Evolutionary conservation across 2,888 invertebrate genomes (phyloP), one percentile per base, ranked within the genome.

Genomic region (Leucozona laternaria): DNA sequence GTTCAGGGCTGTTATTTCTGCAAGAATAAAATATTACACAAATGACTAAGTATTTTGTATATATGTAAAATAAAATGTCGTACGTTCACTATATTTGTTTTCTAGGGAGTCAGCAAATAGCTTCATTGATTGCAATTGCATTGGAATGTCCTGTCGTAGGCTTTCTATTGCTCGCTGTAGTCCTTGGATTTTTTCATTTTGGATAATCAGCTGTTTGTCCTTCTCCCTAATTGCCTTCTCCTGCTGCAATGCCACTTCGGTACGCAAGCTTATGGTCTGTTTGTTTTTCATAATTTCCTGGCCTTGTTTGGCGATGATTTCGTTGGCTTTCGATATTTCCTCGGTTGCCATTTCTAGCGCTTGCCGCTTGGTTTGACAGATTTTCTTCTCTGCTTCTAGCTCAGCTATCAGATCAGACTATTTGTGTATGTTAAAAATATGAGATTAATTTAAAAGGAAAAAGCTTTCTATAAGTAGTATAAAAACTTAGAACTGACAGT

Each of bases 271-370:
- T 22, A 92, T 90, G 0, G 90, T 91, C 28, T 91, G 92, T 48
- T 91, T 91, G 4, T 91, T 88, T 70, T 89, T 90, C 0, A 89
- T 71, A 22, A 92, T 78, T 34, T 92, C 91, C 25, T 91, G 90
- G 13, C 89, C 88, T 77, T 92, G 92, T 75, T 92, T 92, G 6
- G 90, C 71, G 40, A 93, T 92, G 28, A 92, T 92, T 85, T 92
- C 90, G 86, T 92, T 92, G 1, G 92, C 92, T 80, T 92, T 93
- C 0, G 91, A 89, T 58, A 93, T 92, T 87, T 93, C 92, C 40
- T 92, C 92, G 2, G 92, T 91, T 1, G 92, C 91, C 87, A 93
- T 91, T 89, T 92, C 91, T 15, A 93, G 81, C 0, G 92, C 92
- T 78, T 91, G 91, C 0, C 92, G 90, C 66, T 93, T 93, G 0